These are phyloP conservation scores for Tachina lurida DNA, from an alignment of 2,888 invertebrate species.

Conservation along the genomic window DNA sequence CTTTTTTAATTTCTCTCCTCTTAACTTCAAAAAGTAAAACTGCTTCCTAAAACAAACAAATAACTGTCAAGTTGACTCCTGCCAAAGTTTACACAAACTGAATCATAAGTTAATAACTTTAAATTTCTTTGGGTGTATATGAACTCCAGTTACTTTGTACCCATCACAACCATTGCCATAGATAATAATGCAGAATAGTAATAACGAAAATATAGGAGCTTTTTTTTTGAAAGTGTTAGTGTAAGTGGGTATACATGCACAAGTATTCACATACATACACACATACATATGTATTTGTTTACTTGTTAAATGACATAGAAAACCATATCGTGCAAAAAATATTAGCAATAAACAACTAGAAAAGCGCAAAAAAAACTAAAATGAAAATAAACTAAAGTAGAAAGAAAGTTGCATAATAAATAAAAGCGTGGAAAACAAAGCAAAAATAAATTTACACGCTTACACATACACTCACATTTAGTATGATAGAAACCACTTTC, in stretches of 20 bases:
- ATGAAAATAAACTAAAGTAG: constrained; percentile 39
- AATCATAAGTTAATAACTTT: background rate
- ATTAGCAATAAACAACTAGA: constrained; percentile 70
- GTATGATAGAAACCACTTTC: constrained; percentile 1
- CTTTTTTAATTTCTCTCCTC: too few relatives aligned
- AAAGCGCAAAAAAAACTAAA: constrained; percentile 34
- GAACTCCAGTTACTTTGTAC: constrained; percentile 11
- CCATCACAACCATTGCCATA: constrained; percentile 42
- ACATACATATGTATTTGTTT: constrained; percentile 49
- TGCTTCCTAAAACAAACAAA: too few relatives aligned
- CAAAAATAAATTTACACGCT: constrained; percentile 1
- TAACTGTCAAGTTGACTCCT: too few relatives aligned
- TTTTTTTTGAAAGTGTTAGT: constrained; percentile 35
- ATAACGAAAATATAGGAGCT: constrained; percentile 22
- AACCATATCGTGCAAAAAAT: constrained; percentile 71
- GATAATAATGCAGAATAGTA: constrained; percentile 32
- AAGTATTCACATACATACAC: background rate
- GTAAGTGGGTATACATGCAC: constrained; percentile 23
- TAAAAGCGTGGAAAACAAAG: constrained; percentile 56
- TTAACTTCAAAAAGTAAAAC: too few relatives aligned
- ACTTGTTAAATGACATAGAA: constrained; percentile 71
- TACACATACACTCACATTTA: background rate
- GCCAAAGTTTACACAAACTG: background rate
- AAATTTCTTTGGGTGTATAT: constrained; percentile 38
- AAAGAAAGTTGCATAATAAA: constrained; percentile 68